Percentiles rank a stretch among this genome's conserved stretches.
Evolutionary conservation across 2,113 vertebrate species (phyloP).

Genomic region (Microtus montanus): DNA sequence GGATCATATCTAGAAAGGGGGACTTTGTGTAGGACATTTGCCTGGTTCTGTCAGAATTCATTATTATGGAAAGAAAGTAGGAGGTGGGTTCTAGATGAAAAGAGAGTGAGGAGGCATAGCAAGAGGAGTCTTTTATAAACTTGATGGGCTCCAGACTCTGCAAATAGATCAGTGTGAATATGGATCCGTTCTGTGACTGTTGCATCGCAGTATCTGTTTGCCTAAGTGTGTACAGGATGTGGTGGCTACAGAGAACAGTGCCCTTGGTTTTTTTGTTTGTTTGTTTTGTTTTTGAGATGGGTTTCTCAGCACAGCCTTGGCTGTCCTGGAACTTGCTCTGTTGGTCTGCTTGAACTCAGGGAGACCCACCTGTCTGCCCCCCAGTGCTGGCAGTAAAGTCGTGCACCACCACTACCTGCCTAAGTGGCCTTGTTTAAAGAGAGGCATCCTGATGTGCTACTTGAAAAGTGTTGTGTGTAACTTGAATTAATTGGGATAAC

Average conservation of each 20-base stretch:
- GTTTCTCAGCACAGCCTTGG: too few species aligned
- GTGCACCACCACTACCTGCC: too few species aligned
- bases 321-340: too few species aligned
- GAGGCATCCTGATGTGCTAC: neutral
- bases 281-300: too few species aligned
- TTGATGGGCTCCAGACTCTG: neutral
- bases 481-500: neutral
- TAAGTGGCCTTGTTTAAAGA: neutral
- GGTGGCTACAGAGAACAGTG: neutral
- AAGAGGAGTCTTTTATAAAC: neutral
- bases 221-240: constrained; percentile 8
- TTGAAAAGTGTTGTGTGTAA: constrained; percentile 1
- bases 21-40: neutral
- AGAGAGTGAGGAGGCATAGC: constrained; percentile 2
- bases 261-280: neutral
- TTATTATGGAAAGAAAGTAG: neutral
- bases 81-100: constrained; percentile 14
- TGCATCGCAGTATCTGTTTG: neutral
- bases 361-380: too few species aligned
- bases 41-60: constrained; percentile 25
- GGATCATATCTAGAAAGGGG: neutral
- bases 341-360: too few species aligned
- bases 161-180: constrained; percentile 3
- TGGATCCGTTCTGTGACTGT: neutral
- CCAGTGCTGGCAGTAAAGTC: too few species aligned